Percentiles rank a stretch among this genome's conserved stretches.
Conservation (phyloP, 2,113 vertebrate genomes). For the Myrmecobius fasciatus region DNA sequence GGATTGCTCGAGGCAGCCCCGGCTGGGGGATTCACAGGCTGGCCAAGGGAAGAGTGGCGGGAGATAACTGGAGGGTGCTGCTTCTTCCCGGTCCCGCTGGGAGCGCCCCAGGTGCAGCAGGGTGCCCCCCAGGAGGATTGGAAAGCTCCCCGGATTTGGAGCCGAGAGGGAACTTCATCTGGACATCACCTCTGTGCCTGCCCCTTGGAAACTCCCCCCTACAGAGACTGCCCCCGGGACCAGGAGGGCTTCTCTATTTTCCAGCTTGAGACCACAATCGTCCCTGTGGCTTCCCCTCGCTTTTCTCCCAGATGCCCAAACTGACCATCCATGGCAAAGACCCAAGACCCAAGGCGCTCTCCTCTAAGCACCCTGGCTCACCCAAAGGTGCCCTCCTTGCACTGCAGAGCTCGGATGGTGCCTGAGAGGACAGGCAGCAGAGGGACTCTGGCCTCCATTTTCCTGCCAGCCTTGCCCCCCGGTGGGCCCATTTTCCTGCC, state of each 20-base stretch:
- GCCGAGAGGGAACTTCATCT: not conserved
- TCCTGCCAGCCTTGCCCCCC: not conserved
- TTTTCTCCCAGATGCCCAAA: not conserved
- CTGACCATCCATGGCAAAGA: not conserved
- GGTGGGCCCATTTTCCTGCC: not conserved
- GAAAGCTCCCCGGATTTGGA: not conserved
- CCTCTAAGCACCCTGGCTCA: not conserved
- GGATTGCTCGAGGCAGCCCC: slow-evolving; percentile 41
- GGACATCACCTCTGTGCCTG: not conserved
- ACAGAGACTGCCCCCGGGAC: not conserved
- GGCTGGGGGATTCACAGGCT: slow-evolving; percentile 25
- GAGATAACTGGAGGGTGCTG: slow-evolving; percentile 1
- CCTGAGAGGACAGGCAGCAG: not conserved
- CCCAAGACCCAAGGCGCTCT: not conserved
- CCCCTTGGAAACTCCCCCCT: not conserved
- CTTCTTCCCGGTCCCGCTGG: not conserved
- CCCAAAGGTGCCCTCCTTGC: not conserved
- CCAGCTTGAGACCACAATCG: not conserved
- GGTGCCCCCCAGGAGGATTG: not conserved
- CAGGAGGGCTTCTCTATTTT: not conserved
- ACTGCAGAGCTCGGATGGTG: too few relatives aligned
- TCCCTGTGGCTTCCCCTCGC: not conserved
- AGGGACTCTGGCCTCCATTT: not conserved
- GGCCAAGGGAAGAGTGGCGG: not conserved
- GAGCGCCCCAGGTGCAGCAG: not conserved